A percentile compares a stretch with the other conserved stretches of the same genome.
Evolutionary conservation across 2,797 vertebrate genomes (phyloP).

Genomic region (Epinephelus malabaricus): DNA sequence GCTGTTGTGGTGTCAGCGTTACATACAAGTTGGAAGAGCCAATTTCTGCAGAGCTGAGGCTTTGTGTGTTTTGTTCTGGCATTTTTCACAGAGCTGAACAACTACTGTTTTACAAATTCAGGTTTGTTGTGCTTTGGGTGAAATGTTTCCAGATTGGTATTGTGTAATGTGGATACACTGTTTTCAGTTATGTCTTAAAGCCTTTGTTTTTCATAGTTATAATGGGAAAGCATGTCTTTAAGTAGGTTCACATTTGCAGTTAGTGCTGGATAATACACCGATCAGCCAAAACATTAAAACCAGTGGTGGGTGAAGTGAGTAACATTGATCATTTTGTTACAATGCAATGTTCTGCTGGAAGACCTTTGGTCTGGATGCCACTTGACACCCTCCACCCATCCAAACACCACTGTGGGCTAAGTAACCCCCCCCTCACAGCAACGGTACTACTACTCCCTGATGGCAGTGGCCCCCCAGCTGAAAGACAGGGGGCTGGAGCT

Average conservation of each 20-base stretch:
- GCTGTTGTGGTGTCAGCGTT: not conserved
- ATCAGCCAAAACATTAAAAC: no score
- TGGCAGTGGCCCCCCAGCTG: no score
- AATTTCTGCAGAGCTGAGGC: not conserved
- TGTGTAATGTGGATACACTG: not conserved
- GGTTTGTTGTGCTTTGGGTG: not conserved
- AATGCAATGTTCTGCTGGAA: no score
- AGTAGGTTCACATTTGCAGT: not conserved
- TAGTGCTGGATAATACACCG: no score
- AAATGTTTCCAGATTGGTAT: slow-evolving; percentile 2
- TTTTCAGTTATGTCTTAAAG: not conserved
- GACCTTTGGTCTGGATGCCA: no score
- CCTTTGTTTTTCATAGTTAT: not conserved
- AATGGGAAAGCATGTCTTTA: not conserved
- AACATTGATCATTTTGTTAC: no score
- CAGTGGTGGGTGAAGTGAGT: no score
- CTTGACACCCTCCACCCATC: no score
- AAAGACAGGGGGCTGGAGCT: no score
- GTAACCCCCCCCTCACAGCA: no score
- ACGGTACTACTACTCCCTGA: no score
- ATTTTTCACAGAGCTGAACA: not conserved
- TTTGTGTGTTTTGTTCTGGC: not conserved
- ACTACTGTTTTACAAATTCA: not conserved
- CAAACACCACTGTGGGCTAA: no score
- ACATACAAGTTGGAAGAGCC: not conserved